Evolutionary conservation across 2,797 vertebrate genomes (phyloP).

Genomic region (Paedocypris micromegethes): DNA sequence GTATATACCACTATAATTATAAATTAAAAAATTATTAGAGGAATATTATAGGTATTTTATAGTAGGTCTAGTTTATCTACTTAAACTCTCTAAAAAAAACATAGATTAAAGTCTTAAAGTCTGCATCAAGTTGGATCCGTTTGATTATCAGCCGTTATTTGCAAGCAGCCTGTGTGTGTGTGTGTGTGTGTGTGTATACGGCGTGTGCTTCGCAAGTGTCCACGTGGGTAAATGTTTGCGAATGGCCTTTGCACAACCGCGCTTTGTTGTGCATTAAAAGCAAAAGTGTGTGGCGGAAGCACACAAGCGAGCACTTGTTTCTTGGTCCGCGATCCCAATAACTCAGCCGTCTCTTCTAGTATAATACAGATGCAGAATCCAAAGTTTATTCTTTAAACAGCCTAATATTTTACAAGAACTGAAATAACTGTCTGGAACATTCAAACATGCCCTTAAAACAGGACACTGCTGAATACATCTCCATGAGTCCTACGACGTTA

Average conservation of each 20-base stretch:
- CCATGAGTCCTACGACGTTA: slow-evolving; percentile 65
- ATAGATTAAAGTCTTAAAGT: too few relatives aligned
- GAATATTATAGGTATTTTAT: too few relatives aligned
- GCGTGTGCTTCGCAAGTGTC: neutral
- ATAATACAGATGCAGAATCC: slow-evolving; percentile 82
- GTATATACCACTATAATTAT: too few relatives aligned
- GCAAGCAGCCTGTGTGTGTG: too few relatives aligned
- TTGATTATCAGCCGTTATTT: too few relatives aligned
- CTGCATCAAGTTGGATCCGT: too few relatives aligned
- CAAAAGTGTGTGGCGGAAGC: slow-evolving; percentile 60
- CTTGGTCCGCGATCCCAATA: slow-evolving; percentile 70
- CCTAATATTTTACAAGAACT: slow-evolving; percentile 83
- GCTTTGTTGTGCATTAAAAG: slow-evolving; percentile 40
- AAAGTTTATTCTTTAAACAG: slow-evolving; percentile 82
- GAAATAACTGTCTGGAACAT: slow-evolving; percentile 77
- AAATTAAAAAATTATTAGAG: too few relatives aligned
- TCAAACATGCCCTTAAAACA: slow-evolving; percentile 81
- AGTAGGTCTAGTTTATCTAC: too few relatives aligned
- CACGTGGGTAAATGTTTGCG: slow-evolving; percentile 4
- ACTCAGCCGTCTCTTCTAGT: slow-evolving; percentile 73
- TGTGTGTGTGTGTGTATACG: too few relatives aligned
- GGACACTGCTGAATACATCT: slow-evolving; percentile 71
- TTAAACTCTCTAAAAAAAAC: too few relatives aligned
- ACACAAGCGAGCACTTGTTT: slow-evolving; percentile 67
- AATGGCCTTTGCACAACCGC: neutral